Evolutionary conservation across 37 sponge, comb jelly and placozoan species (phyloP).

Genomic region (Chondrilla cf. caribensis): DNA sequence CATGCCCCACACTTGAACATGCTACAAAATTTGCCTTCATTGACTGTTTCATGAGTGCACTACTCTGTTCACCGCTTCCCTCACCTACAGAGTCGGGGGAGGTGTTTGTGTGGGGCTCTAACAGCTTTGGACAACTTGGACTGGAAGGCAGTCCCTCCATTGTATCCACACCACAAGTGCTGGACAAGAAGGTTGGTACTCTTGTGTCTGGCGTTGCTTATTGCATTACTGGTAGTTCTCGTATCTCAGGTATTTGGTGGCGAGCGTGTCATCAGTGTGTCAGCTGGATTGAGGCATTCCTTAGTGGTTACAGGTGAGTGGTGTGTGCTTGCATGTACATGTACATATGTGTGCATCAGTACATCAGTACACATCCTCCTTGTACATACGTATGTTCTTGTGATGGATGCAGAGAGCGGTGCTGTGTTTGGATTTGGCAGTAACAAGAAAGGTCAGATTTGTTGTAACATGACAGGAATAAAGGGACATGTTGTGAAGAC

Average conservation of each 20-base stretch:
- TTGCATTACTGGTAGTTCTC: too few relatives aligned
- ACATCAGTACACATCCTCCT: neutral
- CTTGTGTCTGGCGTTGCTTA: neutral
- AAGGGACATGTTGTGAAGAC: too few relatives aligned
- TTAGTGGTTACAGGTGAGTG: slow-evolving; percentile 53
- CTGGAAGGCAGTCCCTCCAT: neutral
- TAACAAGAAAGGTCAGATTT: too few relatives aligned
- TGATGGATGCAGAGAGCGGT: too few relatives aligned
- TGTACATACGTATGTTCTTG: neutral
- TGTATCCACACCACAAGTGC: neutral
- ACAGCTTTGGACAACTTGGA: slow-evolving; percentile 73
- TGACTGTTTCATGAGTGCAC: too few relatives aligned
- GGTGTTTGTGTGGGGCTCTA: slow-evolving; percentile 70
- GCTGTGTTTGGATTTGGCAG: too few relatives aligned
- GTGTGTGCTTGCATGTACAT: neutral
- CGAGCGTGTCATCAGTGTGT: slow-evolving; percentile 22
- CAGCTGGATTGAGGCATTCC: slow-evolving; percentile 74
- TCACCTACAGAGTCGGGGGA: slow-evolving; percentile 16
- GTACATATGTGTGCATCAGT: neutral
- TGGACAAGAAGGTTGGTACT: slow-evolving; percentile 25
- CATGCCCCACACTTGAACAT: too few relatives aligned
- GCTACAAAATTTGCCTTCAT: too few relatives aligned
- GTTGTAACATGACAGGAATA: too few relatives aligned
- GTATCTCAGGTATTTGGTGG: slow-evolving; percentile 37
- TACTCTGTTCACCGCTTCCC: too few relatives aligned